Evolutionary conservation across 2,888 invertebrate genomes (phyloP).

Genomic region (Tetramorium bicarinatum): DNA sequence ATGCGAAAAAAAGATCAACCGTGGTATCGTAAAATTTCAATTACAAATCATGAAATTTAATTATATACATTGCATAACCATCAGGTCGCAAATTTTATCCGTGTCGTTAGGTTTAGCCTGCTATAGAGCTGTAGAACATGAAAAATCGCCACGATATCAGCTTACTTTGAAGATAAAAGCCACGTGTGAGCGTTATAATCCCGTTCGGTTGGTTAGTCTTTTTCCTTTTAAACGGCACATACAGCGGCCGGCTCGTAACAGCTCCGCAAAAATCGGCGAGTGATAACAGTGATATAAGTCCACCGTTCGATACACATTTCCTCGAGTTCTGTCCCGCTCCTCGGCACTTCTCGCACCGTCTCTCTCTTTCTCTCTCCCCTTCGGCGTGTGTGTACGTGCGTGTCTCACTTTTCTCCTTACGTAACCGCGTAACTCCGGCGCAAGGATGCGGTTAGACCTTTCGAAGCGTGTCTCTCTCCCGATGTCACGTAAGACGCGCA

Average conservation of each 20-base stretch:
- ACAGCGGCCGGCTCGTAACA: not conserved
- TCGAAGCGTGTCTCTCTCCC: slow-evolving; percentile 72
- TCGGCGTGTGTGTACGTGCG: slow-evolving; percentile 25
- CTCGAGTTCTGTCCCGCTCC: slow-evolving; percentile 2
- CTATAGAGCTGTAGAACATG: no score
- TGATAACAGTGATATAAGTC: slow-evolving; percentile 38
- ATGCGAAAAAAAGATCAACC: not conserved
- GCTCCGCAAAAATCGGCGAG: slow-evolving; percentile 15
- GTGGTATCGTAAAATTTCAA: not conserved
- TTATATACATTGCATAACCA: not conserved
- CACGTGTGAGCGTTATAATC: not conserved
- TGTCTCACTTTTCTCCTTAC: slow-evolving; percentile 73
- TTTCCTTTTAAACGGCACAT: not conserved
- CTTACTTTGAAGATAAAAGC: not conserved
- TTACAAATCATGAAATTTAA: slow-evolving; percentile 4
- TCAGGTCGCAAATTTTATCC: not conserved
- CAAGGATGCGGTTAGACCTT: slow-evolving; percentile 78
- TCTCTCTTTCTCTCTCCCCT: slow-evolving; percentile 13
- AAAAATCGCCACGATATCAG: not conserved
- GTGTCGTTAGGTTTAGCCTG: not conserved
- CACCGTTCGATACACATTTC: slow-evolving; percentile 37
- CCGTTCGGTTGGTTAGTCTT: not conserved
- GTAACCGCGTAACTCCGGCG: slow-evolving; percentile 75
- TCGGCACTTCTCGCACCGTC: slow-evolving; percentile 8
- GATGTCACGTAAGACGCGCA: slow-evolving; percentile 75